Evolutionary conservation across 2,113 vertebrate species (phyloP).

Genomic region (Oreochromis aureus): DNA sequence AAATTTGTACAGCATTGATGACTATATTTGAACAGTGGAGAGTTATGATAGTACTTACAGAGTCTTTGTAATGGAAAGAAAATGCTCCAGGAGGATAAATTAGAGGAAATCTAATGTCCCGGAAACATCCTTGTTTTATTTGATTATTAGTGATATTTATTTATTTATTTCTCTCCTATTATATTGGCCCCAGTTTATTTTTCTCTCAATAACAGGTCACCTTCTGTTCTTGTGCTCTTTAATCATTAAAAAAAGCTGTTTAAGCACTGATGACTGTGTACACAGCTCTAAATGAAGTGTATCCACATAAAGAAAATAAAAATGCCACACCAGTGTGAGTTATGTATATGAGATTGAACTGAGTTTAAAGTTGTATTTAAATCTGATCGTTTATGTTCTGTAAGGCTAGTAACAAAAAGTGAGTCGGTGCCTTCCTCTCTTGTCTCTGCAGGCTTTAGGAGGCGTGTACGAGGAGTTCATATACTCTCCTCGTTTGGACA

Average conservation of each 20-base stretch:
- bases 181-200: background rate
- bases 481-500: slow-evolving; percentile 92
- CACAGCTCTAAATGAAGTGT: background rate
- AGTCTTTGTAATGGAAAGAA: background rate
- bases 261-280: background rate
- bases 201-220: background rate
- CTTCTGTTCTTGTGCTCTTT: background rate
- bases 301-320: background rate
- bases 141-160: background rate
- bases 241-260: background rate
- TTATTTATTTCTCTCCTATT: background rate
- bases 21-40: background rate
- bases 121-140: background rate
- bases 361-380: background rate
- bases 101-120: background rate
- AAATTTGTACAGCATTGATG: background rate
- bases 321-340: background rate
- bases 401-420: background rate
- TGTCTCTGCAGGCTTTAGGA: slow-evolving; percentile 77
- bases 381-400: background rate
- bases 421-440: background rate
- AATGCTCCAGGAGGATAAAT: background rate
- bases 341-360: background rate
- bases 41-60: background rate
- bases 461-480: slow-evolving; percentile 93